Conservation (phyloP, 2,797 vertebrate genomes). For the Melanotaenia pygmaea region DNA sequence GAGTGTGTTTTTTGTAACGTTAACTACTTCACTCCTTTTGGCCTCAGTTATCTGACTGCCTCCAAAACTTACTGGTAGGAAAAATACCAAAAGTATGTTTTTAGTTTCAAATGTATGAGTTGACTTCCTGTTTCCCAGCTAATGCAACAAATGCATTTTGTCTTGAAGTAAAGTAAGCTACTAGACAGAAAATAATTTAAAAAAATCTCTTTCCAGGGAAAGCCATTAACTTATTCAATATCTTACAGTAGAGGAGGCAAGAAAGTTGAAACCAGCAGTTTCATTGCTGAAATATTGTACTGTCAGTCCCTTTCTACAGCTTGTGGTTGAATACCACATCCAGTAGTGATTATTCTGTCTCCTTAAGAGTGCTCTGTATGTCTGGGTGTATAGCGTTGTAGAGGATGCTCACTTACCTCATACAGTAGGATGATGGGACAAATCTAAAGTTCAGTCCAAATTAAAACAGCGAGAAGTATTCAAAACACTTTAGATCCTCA, state of each 20-base stretch:
- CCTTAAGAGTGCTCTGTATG: slow-evolving; percentile 14
- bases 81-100: slow-evolving; percentile 24
- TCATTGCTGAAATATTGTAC: slow-evolving; percentile 66
- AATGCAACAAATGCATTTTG: slow-evolving; percentile 3
- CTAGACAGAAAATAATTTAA: background rate
- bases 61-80: slow-evolving; percentile 29
- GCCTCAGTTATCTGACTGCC: slow-evolving; percentile 7
- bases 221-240: slow-evolving; percentile 60
- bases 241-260: slow-evolving; percentile 44
- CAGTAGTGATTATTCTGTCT: slow-evolving; percentile 51
- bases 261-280: slow-evolving; percentile 58
- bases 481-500: background rate
- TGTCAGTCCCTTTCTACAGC: slow-evolving; percentile 56
- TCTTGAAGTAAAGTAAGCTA: background rate
- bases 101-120: slow-evolving; percentile 15
- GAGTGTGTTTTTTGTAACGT: slow-evolving; percentile 30
- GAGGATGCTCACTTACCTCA: slow-evolving; percentile 20
- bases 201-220: slow-evolving; percentile 41
- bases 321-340: slow-evolving; percentile 70
- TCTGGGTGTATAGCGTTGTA: background rate
- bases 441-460: slow-evolving; percentile 24
- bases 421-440: slow-evolving; percentile 10
- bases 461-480: slow-evolving; percentile 9
- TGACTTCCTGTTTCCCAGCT: slow-evolving; percentile 11
- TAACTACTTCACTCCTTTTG: slow-evolving; percentile 34